A percentile compares a stretch with the other conserved stretches of the same genome.
Evolutionary conservation across 2,113 vertebrate genomes (phyloP).

Genomic region (Gymnocephalus cernua): DNA sequence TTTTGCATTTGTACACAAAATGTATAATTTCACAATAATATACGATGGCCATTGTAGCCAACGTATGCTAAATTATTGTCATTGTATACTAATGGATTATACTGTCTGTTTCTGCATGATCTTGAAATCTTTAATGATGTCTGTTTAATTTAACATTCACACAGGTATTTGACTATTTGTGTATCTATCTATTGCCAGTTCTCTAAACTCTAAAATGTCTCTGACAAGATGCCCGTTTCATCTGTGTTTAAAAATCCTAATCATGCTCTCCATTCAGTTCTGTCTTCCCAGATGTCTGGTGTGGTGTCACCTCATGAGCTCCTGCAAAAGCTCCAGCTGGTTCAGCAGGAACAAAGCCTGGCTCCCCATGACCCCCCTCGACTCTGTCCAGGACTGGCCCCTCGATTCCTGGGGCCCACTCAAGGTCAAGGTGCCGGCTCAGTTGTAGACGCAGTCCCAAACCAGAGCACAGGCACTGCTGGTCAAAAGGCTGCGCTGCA

Average conservation of each 20-base stretch:
- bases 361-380: constrained; percentile 72
- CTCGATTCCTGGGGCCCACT: constrained; percentile 82
- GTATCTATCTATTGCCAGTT: neutral
- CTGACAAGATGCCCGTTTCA: neutral
- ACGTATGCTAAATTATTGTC: neutral
- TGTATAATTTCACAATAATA: neutral
- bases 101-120: neutral
- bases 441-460: constrained; percentile 52
- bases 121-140: neutral
- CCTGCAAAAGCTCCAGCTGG: constrained; percentile 90
- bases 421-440: constrained; percentile 33
- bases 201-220: neutral
- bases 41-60: neutral
- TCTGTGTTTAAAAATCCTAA: neutral
- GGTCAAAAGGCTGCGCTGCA: constrained; percentile 82
- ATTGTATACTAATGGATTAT: neutral
- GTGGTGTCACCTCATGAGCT: constrained; percentile 91
- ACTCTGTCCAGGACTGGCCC: constrained; percentile 84
- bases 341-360: constrained; percentile 90
- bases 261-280: constrained; percentile 21
- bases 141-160: neutral
- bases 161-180: neutral
- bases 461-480: constrained; percentile 67
- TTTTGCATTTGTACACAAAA: neutral
- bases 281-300: constrained; percentile 62